Evolutionary conservation across 2,113 vertebrate genomes (phyloP), one percentile per base, ranked within the genome.

Genomic region (Motacilla tschutschensis): DNA sequence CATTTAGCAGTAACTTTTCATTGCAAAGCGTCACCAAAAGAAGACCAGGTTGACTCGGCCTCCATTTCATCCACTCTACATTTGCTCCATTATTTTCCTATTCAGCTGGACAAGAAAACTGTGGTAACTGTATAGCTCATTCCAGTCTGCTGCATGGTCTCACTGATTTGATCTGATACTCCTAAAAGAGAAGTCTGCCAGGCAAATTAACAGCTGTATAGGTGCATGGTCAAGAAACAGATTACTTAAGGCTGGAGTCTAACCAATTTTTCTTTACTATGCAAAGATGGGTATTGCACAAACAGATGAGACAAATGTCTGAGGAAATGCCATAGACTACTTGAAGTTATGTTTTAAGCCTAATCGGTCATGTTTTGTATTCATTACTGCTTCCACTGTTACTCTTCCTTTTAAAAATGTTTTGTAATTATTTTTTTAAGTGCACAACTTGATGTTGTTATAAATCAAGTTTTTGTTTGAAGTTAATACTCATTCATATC

Each of bases 211-310:
- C 96, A 96, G 97, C 98, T 90, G 94, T 84, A 80, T 98, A 98
- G 96, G 97, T 98, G 98, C 99, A 99, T 99, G 99, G 97, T 96
- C 93, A 96, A 96, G 93, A 91, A 94, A 90, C 46, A 77, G 93
- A 90, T 90, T 92, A 92, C 85, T 51, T 79, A 94, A 91, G 94
- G 91, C 91, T 96, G 93, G 93, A 93, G 81, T 96, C 95, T 77
- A 91, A 94, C 93, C 87, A 71, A 97, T 96, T 98, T 98, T 98
- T 97, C 98, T 98, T 98, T 97, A 99, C 99, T 99, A 99, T 99
- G 99, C 99, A 99, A 99, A 98, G 96, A 97, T 97, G 97, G 96
- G 96, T 97, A 97, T 97, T 98, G 98, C 98, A 98, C 98, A 98
- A 98, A 96, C 84, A 97, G 96, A 96, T 96, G 93, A 95, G 94